Conservation (phyloP, 2,797 vertebrate genomes). For the Lutjanus campechanus region DNA sequence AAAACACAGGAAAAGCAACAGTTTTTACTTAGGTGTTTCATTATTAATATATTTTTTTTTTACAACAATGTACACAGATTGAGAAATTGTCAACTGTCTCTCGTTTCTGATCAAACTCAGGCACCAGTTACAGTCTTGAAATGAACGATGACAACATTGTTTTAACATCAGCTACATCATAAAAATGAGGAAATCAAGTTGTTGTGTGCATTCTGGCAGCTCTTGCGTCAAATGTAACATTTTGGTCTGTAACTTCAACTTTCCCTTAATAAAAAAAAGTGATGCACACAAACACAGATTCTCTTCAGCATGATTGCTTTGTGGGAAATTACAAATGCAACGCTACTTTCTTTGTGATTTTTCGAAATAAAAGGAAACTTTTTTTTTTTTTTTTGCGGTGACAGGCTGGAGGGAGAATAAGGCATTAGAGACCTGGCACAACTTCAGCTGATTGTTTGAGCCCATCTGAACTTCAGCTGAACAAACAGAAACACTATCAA, state of each 20-base stretch:
- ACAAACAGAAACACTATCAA: constrained; percentile 9
- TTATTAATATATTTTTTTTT: constrained; percentile 50
- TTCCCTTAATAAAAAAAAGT: constrained; percentile 51
- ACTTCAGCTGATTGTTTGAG: constrained; percentile 24
- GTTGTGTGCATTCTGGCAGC: constrained; percentile 52
- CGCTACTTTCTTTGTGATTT: constrained; percentile 12
- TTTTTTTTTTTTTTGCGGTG: background rate
- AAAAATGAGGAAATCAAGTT: constrained; percentile 39
- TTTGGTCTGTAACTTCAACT: constrained; percentile 34
- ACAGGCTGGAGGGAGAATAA: constrained; percentile 56
- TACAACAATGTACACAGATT: constrained; percentile 61
- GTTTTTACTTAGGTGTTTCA: constrained; percentile 46
- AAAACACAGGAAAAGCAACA: background rate
- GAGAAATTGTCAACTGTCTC: constrained; percentile 45
- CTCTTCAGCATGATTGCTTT: constrained; percentile 19
- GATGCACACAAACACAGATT: constrained; percentile 18
- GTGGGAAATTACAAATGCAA: background rate
- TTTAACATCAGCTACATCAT: constrained; percentile 52
- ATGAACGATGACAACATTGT: constrained; percentile 33
- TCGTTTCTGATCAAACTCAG: constrained; percentile 46
- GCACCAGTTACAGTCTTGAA: constrained; percentile 53
- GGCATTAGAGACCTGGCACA: constrained; percentile 55
- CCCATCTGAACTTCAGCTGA: background rate
- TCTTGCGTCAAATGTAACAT: constrained; percentile 37
- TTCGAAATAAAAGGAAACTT: constrained; percentile 11